Percentiles rank a stretch among this genome's conserved stretches.
phyloP scores from a whole-genome alignment of 2,113 vertebrate genomes.

The Corvus cornix region DNA sequence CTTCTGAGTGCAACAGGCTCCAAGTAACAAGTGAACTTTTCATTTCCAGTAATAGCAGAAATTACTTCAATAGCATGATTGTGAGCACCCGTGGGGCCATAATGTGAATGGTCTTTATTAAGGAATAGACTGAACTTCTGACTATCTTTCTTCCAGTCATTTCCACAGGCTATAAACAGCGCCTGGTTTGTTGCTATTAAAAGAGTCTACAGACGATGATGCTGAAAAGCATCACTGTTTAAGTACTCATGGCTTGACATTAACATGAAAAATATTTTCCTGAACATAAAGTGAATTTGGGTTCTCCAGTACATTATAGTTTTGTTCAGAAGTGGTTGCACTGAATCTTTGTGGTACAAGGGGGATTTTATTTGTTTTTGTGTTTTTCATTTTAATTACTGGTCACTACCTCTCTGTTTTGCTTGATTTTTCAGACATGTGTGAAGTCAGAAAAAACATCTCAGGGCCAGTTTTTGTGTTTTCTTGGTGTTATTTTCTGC shows the following conservation, averaged over 20 bases:
- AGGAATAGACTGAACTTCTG: constrained; percentile 56
- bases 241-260: constrained; percentile 18
- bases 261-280: constrained; percentile 47
- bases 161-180: constrained; percentile 65
- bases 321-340: neutral
- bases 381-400: neutral
- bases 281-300: neutral
- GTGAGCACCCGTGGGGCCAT: constrained; percentile 54
- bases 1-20: constrained; percentile 57
- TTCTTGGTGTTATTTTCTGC: neutral
- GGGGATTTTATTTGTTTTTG: neutral
- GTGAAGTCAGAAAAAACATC: neutral
- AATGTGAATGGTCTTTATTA: constrained; percentile 64
- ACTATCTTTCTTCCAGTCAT: constrained; percentile 59
- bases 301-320: neutral
- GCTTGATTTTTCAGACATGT: neutral
- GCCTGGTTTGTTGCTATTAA: constrained; percentile 59
- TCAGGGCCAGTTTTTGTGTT: neutral
- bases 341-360: neutral
- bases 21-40: constrained; percentile 67
- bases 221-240: constrained; percentile 55
- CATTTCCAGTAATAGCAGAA: constrained; percentile 65
- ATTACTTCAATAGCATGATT: constrained; percentile 68
- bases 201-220: constrained; percentile 10
- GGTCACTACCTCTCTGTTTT: neutral